phyloP scores from a whole-genome alignment of 1,140 invertebrate genomes.

The Belonocnema kinseyi region DNA sequence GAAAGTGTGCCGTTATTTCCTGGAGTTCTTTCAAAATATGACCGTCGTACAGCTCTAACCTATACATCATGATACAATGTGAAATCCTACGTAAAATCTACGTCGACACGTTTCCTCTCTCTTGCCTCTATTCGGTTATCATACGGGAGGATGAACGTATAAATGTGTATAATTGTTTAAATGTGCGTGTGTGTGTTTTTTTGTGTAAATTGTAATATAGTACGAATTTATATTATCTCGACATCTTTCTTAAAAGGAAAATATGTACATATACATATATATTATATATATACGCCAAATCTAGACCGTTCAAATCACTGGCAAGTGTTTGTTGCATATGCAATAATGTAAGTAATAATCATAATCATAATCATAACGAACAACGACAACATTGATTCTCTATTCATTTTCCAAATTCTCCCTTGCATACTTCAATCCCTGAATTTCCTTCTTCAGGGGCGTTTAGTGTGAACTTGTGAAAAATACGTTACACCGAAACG shows the following conservation, averaged over 20 bases:
- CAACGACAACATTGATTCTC: constrained; percentile 59
- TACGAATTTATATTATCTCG: constrained; percentile 29
- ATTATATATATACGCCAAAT: constrained; percentile 49
- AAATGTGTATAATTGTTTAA: constrained; percentile 47
- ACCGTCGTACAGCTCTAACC: constrained; percentile 61
- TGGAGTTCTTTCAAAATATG: constrained; percentile 57
- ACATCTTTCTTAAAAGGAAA: constrained; percentile 27
- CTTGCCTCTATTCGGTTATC: constrained; percentile 39
- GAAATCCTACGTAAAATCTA: constrained; percentile 56
- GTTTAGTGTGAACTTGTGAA: constrained; percentile 59
- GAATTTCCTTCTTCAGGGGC: constrained; percentile 45
- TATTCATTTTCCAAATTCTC: constrained; percentile 44
- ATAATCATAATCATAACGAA: constrained; percentile 57
- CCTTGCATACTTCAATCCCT: constrained; percentile 42
- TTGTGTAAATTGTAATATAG: constrained; percentile 38
- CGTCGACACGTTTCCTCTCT: constrained; percentile 42
- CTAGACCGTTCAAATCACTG: constrained; percentile 72
- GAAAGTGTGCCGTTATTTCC: constrained; percentile 54
- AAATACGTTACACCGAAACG: constrained; percentile 62
- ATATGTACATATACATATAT: constrained; percentile 18
- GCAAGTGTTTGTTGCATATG: constrained; percentile 62
- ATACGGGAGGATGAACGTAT: constrained; percentile 44
- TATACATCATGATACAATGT: constrained; percentile 64
- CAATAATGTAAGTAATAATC: constrained; percentile 47
- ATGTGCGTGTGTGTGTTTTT: constrained; percentile 44